Base-by-base conservation (phyloP, 2,888 invertebrate species). In the Morpho achilles region DNA sequence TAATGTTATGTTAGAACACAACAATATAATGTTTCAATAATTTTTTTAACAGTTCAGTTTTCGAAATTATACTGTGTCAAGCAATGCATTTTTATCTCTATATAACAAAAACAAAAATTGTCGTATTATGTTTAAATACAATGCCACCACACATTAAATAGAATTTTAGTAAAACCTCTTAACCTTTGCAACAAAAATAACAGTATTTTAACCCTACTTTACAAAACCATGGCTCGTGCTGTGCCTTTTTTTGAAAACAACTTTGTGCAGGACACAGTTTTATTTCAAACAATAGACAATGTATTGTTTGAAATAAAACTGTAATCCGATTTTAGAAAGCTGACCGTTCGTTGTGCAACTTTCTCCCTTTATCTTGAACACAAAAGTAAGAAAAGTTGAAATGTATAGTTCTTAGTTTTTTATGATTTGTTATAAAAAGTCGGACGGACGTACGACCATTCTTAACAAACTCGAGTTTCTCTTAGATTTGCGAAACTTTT, bases 361-460 rank as follows among this genome's bases (percentile, higher is more conserved):
- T 87, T 88, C 89, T 87, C 82, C 82, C 79, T 88, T 86, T 86
- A 84, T 87, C 77, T 77, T 66, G 62, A 71, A 74, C 74, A 74
- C 75, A 87, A 87, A 84, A 79, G 79, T 80, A 79, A 77, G 73
- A 76, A 76, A 79, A 79, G 75, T 80, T 80, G 73, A 77, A 79
- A 78, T 71, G 74, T 75, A 76, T 58, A 59, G 62, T 67, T 67
- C 65, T 65, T 63, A 66, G 66, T 65, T 77, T 80, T 83, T 82
- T 80, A 76, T 74, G 69, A 73, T 70, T 73, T 73, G 71, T 71
- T 59, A 68, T 69, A 71, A 73, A 72, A 76, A 75, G 41, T 57
- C 60, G 45, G 54, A 32, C 32, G 42, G 45, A 50, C 46, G 53
- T 55, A 53, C 47, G 59, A 55, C 53, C 52, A 59, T 49, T 59